These are phyloP conservation scores for Lacerta viridis DNA, from an alignment of 2,797 vertebrate species.

Conservation along the genomic window DNA sequence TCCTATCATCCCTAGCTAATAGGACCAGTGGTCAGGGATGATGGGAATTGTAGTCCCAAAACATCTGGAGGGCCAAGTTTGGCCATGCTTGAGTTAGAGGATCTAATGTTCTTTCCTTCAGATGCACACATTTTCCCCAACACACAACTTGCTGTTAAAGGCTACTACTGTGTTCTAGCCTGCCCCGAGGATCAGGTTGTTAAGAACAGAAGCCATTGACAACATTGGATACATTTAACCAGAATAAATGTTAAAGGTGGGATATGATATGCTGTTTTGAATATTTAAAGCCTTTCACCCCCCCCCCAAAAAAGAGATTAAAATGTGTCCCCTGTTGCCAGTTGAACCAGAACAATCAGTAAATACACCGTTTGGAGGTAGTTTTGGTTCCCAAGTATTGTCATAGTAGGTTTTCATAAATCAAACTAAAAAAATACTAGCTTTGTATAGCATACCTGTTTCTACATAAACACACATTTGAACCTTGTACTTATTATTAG, in stretches of 20 bases:
- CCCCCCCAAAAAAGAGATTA: not conserved
- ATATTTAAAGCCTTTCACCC: not conserved
- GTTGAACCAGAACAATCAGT: not conserved
- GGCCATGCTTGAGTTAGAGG: too few relatives aligned
- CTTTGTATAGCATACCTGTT: not conserved
- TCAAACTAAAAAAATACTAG: not conserved
- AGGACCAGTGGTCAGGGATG: too few relatives aligned
- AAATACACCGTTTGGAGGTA: not conserved
- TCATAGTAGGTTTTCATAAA: not conserved
- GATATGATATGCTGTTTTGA: not conserved
- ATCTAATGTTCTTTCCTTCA: not conserved
- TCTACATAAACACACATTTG: not conserved
- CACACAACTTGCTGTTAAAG: not conserved
- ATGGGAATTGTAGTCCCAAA: too few relatives aligned
- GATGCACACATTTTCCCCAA: not conserved
- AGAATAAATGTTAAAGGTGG: not conserved
- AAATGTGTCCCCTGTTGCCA: not conserved
- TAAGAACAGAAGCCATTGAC: not conserved
- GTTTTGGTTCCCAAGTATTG: not conserved
- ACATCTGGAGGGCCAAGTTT: too few relatives aligned
- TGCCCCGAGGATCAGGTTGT: not conserved
- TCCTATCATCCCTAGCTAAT: too few relatives aligned
- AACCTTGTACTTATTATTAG: not conserved
- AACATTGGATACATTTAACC: conserved; percentile 13
- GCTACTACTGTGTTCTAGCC: not conserved